Percentiles rank a stretch among this genome's conserved stretches.
phyloP scores from a whole-genome alignment of 1,140 invertebrate species.

The Conus betulinus region DNA sequence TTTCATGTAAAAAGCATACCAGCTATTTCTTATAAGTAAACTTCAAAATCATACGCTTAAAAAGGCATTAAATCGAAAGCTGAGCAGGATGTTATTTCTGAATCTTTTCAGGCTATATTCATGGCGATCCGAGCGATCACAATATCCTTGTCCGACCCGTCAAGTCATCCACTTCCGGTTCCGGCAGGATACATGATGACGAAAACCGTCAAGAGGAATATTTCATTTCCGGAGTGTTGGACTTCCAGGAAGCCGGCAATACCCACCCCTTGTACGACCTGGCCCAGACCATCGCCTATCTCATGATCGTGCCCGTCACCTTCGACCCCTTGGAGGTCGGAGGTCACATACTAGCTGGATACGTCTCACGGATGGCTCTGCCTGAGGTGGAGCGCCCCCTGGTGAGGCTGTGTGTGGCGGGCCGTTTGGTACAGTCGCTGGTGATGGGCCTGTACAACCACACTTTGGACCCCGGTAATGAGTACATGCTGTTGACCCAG shows the following conservation, averaged over 20 bases:
- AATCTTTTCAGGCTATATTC: conserved; percentile 82
- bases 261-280: conserved; percentile 88
- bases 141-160: conserved; percentile 77
- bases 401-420: conserved; percentile 85
- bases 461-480: conserved; percentile 84
- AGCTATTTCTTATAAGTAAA: too few species aligned
- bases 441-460: conserved; percentile 87
- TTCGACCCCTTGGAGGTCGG: conserved; percentile 78
- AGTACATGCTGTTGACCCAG: conserved; percentile 84
- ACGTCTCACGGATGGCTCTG: conserved; percentile 80
- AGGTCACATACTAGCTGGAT: conserved; percentile 86
- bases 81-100: too few species aligned
- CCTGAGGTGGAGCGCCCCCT: conserved; percentile 81
- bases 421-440: conserved; percentile 87
- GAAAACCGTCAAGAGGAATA: conserved; percentile 48
- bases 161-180: conserved; percentile 69
- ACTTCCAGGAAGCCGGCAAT: conserved; percentile 88
- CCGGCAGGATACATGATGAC: not conserved
- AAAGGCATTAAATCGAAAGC: too few species aligned
- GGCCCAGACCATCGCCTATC: conserved; percentile 87
- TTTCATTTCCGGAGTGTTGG: conserved; percentile 81
- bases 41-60: too few species aligned
- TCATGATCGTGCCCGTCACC: conserved; percentile 83
- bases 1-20: too few species aligned
- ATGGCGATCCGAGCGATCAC: conserved; percentile 93